Evolutionary conservation across 1,140 invertebrate species (phyloP).

Genomic region (Dufourea novaeangliae): DNA sequence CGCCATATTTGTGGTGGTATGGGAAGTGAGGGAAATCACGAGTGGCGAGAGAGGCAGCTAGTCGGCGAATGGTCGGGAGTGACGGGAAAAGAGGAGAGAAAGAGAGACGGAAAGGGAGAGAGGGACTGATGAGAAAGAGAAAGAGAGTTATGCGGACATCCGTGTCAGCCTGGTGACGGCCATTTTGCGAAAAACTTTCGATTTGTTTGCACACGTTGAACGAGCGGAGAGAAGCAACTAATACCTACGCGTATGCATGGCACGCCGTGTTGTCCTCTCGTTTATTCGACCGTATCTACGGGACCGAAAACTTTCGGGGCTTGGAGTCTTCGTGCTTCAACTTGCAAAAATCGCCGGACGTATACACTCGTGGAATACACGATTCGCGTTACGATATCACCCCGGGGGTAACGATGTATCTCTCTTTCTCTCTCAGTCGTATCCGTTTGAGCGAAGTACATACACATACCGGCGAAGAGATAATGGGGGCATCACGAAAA

Average conservation of each 20-base stretch:
- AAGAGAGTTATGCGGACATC: conserved; percentile 77
- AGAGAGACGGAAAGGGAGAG: conserved; percentile 24
- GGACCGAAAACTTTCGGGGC: conserved; percentile 62
- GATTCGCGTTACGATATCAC: conserved; percentile 45
- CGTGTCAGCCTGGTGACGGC: conserved; percentile 80
- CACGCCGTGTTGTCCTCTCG: conserved; percentile 69
- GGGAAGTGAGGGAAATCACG: conserved; percentile 80
- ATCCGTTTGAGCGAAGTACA: conserved; percentile 33
- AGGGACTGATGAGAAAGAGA: conserved; percentile 32
- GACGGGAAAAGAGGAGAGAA: conserved; percentile 41
- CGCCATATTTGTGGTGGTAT: conserved; percentile 82
- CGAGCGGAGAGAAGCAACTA: conserved; percentile 69
- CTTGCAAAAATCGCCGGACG: conserved; percentile 57
- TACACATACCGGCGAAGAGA: conserved; percentile 27
- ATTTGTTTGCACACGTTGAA: conserved; percentile 75
- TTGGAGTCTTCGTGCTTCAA: conserved; percentile 49
- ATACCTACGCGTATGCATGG: conserved; percentile 77
- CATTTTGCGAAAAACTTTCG: conserved; percentile 82
- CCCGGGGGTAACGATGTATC: conserved; percentile 25
- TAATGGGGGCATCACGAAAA: conserved; percentile 38
- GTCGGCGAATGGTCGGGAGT: conserved; percentile 57
- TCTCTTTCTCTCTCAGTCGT: conserved; percentile 17
- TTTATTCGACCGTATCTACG: conserved; percentile 68
- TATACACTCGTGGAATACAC: conserved; percentile 43
- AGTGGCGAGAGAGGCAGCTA: conserved; percentile 72